Evolutionary conservation across 2,797 vertebrate species (phyloP), one percentile per base, ranked within the genome.

Genomic region (Botia almorhae): DNA sequence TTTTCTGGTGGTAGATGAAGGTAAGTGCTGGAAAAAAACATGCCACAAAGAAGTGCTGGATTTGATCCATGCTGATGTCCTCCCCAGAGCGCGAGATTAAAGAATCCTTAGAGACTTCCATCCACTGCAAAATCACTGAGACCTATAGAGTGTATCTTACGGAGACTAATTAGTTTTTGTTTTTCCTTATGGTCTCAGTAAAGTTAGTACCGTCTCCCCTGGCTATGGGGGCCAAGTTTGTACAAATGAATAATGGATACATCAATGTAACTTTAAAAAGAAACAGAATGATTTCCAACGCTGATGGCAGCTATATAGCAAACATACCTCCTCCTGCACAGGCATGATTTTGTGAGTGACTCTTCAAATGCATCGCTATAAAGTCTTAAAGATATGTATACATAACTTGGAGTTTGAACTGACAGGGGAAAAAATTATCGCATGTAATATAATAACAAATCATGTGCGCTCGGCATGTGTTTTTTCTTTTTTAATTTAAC

Each of bases 131-230:
- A 74, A 64, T 71, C 10, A 55, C 80, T 81, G 74, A 82, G 76
- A 81, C 69, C 23, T 69, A 72, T 50, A 82, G 53, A 81, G 53
- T 29, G 64, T 69, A 33, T 81, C 69, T 65, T 65, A 79, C 69
- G 8, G 83, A 86, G 76, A 87, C 83, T 21, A 88, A 88, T 88
- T 74, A 76, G 53, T 85, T 87, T 72, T 80, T 83, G 63, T 84
- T 83, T 78, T 70, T 46, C 14, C 58, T 79, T 71, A 81, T 77
- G 64, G 78, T 72, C 61, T 73, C 84, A n/a, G 26, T 29, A 81
- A 61, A 75, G 5, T 23, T 16, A 16, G 10, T 29, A 58, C 51
- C 55, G 29, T 79, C 77, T 79, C 23, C 68, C 70, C 14, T 36
- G 39, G 67, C 68, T 71, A 64, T 74, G 69, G 61, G 69, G 23